Percentiles rank a stretch among this genome's conserved stretches.
Evolutionary conservation across 1,140 invertebrate genomes (phyloP).

Genomic region (Calephelis virginiensis): DNA sequence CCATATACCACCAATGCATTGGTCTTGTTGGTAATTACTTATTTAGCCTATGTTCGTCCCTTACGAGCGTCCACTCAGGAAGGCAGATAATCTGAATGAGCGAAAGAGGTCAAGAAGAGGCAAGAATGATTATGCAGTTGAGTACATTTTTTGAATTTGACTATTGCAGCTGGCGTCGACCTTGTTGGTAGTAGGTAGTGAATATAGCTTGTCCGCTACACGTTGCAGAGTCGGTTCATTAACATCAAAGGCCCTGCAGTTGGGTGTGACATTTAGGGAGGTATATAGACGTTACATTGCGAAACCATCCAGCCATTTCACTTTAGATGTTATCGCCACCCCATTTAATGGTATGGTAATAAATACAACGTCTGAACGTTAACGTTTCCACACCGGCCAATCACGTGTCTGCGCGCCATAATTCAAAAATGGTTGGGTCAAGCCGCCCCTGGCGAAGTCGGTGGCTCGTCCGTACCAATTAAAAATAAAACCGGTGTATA

Average conservation of each 20-base stretch:
- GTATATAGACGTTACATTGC: constrained; percentile 13
- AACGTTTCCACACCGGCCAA: constrained; percentile 58
- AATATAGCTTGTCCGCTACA: too few relatives aligned
- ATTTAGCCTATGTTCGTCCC: too few relatives aligned
- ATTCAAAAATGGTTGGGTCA: constrained; percentile 70
- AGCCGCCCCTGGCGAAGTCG: constrained; percentile 60
- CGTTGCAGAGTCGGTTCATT: too few relatives aligned
- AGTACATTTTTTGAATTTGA: too few relatives aligned
- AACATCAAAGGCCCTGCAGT: background rate
- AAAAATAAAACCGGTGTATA: constrained; percentile 73
- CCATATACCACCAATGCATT: too few relatives aligned
- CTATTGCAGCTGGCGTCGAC: too few relatives aligned
- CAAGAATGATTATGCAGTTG: too few relatives aligned
- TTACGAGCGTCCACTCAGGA: too few relatives aligned
- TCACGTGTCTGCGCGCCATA: constrained; percentile 69
- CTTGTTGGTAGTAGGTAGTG: too few relatives aligned
- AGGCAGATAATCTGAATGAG: too few relatives aligned
- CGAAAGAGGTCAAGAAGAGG: too few relatives aligned
- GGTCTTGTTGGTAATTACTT: too few relatives aligned
- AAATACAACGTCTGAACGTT: constrained; percentile 52
- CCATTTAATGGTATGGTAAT: constrained; percentile 50
- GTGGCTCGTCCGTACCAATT: constrained; percentile 71
- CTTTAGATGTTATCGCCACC: constrained; percentile 55
- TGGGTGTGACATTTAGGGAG: background rate
- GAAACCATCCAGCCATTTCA: constrained; percentile 29